A percentile compares a stretch with the other conserved stretches of the same genome.
Conservation (phyloP, 2,113 vertebrate genomes). For the Otolemur garnettii region DNA sequence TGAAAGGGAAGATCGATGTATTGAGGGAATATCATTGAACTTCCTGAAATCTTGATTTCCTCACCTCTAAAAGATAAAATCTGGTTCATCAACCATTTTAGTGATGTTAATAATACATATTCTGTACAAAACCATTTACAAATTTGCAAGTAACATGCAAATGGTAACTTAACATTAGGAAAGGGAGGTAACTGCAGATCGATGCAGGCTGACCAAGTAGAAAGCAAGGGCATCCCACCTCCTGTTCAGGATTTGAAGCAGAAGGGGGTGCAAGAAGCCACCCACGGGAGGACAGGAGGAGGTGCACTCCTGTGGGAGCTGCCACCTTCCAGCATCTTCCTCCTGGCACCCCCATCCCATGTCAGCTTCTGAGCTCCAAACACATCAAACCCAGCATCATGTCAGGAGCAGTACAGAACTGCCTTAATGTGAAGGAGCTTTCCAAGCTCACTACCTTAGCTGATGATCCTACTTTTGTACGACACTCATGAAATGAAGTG, state of each 20-base stretch:
- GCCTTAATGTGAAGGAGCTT: background rate
- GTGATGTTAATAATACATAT: background rate
- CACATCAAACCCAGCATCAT: fast-evolving
- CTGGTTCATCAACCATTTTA: background rate
- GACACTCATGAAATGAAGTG: background rate
- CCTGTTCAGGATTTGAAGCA: background rate
- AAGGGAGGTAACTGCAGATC: background rate
- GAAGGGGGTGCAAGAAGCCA: too few relatives aligned
- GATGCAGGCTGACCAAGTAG: fast-evolving
- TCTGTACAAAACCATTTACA: background rate
- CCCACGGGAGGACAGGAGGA: fast-evolving
- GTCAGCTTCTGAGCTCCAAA: fast-evolving
- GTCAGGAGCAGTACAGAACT: background rate
- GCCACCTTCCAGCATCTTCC: fast-evolving
- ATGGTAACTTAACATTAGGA: background rate
- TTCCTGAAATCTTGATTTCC: background rate
- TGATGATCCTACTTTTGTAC: background rate
- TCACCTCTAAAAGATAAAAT: background rate
- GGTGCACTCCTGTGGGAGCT: fast-evolving
- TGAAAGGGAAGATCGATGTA: too few relatives aligned
- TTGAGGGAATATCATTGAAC: background rate
- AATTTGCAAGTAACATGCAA: background rate
- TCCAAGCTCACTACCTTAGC: background rate
- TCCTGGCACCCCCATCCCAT: fast-evolving
- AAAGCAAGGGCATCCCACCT: too few relatives aligned